These are phyloP conservation scores for Stegodyphus dumicola DNA, from an alignment of 1,140 invertebrate species.

Conservation along the genomic window DNA sequence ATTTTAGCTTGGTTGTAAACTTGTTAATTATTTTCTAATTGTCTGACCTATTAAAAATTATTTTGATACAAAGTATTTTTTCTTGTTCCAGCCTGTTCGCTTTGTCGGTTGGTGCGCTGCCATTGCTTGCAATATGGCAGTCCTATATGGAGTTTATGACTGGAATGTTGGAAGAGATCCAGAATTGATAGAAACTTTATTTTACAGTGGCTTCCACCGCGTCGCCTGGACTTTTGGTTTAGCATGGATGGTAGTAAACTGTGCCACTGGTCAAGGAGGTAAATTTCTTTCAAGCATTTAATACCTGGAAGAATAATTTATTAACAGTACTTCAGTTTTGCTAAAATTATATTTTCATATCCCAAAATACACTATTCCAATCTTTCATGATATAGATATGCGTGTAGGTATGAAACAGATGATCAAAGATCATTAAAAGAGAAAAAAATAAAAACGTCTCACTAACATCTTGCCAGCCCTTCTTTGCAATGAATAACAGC, in stretches of 20 bases:
- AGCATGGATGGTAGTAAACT: slow-evolving; percentile 70
- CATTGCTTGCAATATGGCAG: not conserved
- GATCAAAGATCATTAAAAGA: too few relatives aligned
- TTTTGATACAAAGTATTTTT: not conserved
- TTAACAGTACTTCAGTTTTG: too few relatives aligned
- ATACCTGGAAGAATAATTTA: too few relatives aligned
- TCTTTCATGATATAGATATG: too few relatives aligned
- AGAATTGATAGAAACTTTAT: slow-evolving; percentile 69
- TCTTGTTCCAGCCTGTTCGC: not conserved
- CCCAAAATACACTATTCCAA: too few relatives aligned
- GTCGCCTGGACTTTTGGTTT: slow-evolving; percentile 68
- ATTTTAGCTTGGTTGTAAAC: not conserved
- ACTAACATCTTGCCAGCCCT: too few relatives aligned
- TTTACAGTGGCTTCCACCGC: slow-evolving; percentile 67
- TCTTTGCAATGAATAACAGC: too few relatives aligned
- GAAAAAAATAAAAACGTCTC: too few relatives aligned
- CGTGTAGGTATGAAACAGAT: too few relatives aligned
- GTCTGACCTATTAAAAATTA: not conserved
- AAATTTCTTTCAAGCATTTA: not conserved
- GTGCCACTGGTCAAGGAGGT: slow-evolving; percentile 65
- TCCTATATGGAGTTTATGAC: slow-evolving; percentile 55
- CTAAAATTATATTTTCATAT: too few relatives aligned
- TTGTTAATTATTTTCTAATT: not conserved
- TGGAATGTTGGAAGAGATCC: slow-evolving; percentile 57
- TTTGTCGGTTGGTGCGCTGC: slow-evolving; percentile 28